Percentiles rank a stretch among this genome's conserved stretches.
Conservation (phyloP, 2,888 invertebrate genomes). For the Graphium colonna region DNA sequence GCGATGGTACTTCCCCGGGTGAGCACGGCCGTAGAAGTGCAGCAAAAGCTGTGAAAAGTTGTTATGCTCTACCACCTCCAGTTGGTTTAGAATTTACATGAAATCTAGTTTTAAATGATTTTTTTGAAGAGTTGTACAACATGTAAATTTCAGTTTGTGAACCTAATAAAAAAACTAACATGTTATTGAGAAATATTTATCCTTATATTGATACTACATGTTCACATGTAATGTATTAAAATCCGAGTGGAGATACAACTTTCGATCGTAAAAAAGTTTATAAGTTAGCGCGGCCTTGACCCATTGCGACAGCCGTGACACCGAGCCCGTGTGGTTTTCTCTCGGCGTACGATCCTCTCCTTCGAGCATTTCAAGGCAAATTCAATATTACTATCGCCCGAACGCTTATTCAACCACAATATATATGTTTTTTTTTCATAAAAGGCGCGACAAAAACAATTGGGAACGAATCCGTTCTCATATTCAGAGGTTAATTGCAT, state of each 20-base stretch:
- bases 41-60: too few species aligned
- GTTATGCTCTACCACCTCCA: too few species aligned
- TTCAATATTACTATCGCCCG: slow-evolving; percentile 24
- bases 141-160: too few species aligned
- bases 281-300: slow-evolving; percentile 35
- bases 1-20: too few species aligned
- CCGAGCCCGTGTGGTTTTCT: slow-evolving; percentile 55
- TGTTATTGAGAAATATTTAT: too few species aligned
- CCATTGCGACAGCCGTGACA: slow-evolving; percentile 52
- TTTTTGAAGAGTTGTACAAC: too few species aligned
- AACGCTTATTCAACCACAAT: not conserved
- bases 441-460: slow-evolving; percentile 22
- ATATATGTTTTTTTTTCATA: slow-evolving; percentile 10
- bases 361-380: slow-evolving; percentile 35
- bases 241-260: slow-evolving; percentile 13
- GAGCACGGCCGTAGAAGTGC: too few species aligned
- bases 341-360: slow-evolving; percentile 37
- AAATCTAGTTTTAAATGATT: too few species aligned
- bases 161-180: too few species aligned
- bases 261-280: slow-evolving; percentile 24
- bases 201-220: too few species aligned
- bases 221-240: slow-evolving; percentile 22
- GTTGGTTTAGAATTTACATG: too few species aligned
- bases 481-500: slow-evolving; percentile 15
- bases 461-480: slow-evolving; percentile 24